These are phyloP conservation scores for Vandiemenella viatica DNA, from an alignment of 2,888 invertebrate genomes.

Conservation along the genomic window DNA sequence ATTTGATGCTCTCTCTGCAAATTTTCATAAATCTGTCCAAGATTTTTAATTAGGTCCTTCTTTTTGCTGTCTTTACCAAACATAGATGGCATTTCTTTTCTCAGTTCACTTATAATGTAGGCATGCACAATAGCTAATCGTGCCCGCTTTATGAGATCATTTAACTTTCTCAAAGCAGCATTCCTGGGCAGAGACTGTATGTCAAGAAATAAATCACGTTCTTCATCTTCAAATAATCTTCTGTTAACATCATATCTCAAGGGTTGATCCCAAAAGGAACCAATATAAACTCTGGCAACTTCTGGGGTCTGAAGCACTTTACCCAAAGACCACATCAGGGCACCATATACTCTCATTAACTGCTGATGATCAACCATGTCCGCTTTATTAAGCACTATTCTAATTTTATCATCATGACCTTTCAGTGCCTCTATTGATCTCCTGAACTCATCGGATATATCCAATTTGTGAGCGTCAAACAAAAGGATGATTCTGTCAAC, in stretches of 20 bases:
- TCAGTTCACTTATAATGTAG: conserved; percentile 85
- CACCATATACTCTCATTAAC: conserved; percentile 48
- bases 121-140: conserved; percentile 67
- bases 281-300: conserved; percentile 50
- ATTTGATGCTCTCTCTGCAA: conserved; percentile 88
- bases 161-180: conserved; percentile 45
- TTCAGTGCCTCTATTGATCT: conserved; percentile 44
- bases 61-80: conserved; percentile 96
- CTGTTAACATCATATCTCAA: conserved; percentile 42
- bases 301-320: conserved; percentile 51
- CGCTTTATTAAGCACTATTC: conserved; percentile 49
- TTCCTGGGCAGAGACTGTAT: conserved; percentile 65
- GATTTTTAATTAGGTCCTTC: conserved; percentile 88
- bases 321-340: conserved; percentile 53
- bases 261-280: conserved; percentile 51
- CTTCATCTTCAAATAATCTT: conserved; percentile 75
- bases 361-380: conserved; percentile 53
- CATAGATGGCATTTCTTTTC: conserved; percentile 92
- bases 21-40: conserved; percentile 75
- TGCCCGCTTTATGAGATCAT: conserved; percentile 49
- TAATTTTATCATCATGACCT: conserved; percentile 44
- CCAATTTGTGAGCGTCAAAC: conserved; percentile 52
- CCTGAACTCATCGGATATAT: conserved; percentile 51
- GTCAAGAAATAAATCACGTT: conserved; percentile 87
- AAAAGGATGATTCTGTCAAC: conserved; percentile 48